Conservation (phyloP, 2,888 invertebrate genomes). For the Caenorhabditis drosophilae region DNA sequence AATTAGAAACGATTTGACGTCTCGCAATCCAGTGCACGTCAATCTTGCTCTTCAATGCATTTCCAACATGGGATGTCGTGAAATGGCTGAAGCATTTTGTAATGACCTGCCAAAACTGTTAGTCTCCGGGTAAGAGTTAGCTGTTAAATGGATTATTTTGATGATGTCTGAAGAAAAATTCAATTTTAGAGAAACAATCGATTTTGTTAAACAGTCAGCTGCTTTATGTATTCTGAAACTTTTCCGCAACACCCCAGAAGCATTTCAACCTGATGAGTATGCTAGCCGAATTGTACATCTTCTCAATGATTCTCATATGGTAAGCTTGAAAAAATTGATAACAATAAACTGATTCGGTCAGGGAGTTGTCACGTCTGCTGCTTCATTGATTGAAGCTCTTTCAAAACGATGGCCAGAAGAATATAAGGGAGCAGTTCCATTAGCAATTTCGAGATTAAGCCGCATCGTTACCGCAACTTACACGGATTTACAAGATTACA, state of each 20-base stretch:
- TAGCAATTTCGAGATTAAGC: conserved; percentile 90
- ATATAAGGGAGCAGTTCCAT: conserved; percentile 96
- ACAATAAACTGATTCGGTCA: conserved; percentile 41
- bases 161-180: conserved; percentile 1
- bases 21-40: conserved; percentile 91
- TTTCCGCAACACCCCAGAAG: conserved; percentile 91
- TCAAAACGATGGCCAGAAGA: conserved; percentile 99
- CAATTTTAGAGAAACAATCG: conserved; percentile 87
- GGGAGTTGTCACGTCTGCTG: conserved; percentile 98
- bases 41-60: conserved; percentile 98
- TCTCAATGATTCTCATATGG: conserved; percentile 96
- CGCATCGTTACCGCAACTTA: conserved; percentile 97
- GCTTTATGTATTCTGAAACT: conserved; percentile 92
- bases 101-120: conserved; percentile 96
- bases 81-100: conserved; percentile 99
- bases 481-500: conserved; percentile 96
- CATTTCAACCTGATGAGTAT: conserved; percentile 93
- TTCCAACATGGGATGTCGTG: conserved; percentile 97
- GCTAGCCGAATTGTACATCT: conserved; percentile 97
- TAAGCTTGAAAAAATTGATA: too few relatives aligned
- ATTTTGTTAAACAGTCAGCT: conserved; percentile 98
- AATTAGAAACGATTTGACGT: conserved; percentile 85
- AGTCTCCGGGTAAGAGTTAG: conserved; percentile 85
- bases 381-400: conserved; percentile 94
- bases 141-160: conserved; percentile 8